These are phyloP conservation scores for Bathynomus jamesi DNA, from an alignment of 1,140 invertebrate genomes.

Conservation along the genomic window DNA sequence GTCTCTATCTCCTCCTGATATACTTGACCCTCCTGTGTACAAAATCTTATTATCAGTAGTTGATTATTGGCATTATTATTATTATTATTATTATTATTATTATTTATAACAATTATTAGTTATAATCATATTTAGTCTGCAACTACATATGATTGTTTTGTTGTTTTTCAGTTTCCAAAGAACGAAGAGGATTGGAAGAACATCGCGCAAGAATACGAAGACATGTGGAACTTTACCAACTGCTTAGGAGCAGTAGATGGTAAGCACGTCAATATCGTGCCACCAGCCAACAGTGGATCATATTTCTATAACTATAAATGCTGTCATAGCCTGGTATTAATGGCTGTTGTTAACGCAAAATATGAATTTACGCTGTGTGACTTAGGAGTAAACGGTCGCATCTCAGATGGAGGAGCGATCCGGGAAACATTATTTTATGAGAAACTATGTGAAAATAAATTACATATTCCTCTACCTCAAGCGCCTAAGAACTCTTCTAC, in stretches of 20 bases:
- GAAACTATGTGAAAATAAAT: neutral
- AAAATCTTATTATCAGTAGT: too few relatives aligned
- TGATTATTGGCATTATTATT: too few relatives aligned
- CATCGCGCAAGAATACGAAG: slow-evolving; percentile 2
- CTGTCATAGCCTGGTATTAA: neutral
- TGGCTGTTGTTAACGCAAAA: slow-evolving; percentile 7
- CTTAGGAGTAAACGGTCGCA: slow-evolving; percentile 8
- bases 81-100: too few relatives aligned
- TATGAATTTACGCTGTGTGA: slow-evolving; percentile 7
- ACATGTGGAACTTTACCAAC: slow-evolving; percentile 6
- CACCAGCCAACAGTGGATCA: slow-evolving; percentile 5
- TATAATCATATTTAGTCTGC: too few relatives aligned
- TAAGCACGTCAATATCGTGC: slow-evolving; percentile 2
- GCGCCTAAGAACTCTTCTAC: neutral
- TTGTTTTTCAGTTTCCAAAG: slow-evolving; percentile 4
- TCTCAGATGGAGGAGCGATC: slow-evolving; percentile 1
- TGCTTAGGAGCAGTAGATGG: slow-evolving; percentile 12
- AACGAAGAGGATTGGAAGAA: slow-evolving; percentile 3
- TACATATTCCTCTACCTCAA: neutral
- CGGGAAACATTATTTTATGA: neutral
- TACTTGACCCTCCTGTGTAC: too few relatives aligned
- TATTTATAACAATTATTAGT: too few relatives aligned
- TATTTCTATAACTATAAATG: slow-evolving; percentile 13
- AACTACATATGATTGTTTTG: neutral
- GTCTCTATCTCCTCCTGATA: too few relatives aligned